Percentiles rank a stretch among this genome's conserved stretches.
These are phyloP conservation scores for Falco peregrinus DNA, from an alignment of 2,797 vertebrate genomes.

Conservation along the genomic window DNA sequence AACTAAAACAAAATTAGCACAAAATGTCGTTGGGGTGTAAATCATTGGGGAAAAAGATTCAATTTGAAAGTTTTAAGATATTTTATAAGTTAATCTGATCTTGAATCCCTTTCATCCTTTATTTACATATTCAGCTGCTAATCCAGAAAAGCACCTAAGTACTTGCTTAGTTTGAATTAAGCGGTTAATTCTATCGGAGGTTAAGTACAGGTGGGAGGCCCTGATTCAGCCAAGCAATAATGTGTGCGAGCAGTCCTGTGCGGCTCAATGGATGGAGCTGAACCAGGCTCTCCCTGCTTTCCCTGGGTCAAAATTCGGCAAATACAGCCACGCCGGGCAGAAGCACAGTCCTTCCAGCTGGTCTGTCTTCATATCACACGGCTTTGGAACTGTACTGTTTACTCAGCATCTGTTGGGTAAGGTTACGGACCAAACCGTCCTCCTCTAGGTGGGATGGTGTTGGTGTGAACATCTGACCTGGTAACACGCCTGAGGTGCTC, in stretches of 20 bases:
- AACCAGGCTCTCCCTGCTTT: background rate
- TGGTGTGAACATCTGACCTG: background rate
- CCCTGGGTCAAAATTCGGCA: background rate
- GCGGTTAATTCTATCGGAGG: slow-evolving; percentile 14
- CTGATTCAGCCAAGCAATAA: background rate
- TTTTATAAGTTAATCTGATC: slow-evolving; percentile 46
- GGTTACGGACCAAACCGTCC: background rate
- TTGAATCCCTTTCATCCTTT: slow-evolving; percentile 12
- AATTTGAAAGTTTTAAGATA: background rate
- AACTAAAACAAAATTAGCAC: background rate
- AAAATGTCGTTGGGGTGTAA: background rate
- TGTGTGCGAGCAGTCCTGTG: background rate
- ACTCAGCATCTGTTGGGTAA: background rate
- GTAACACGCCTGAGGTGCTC: background rate
- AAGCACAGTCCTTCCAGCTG: background rate
- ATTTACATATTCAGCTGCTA: slow-evolving; percentile 42
- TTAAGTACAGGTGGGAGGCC: background rate
- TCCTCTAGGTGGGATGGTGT: background rate
- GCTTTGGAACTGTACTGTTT: background rate
- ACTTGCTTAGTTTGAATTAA: slow-evolving; percentile 23
- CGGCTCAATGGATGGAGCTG: background rate
- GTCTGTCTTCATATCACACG: background rate
- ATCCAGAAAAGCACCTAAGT: slow-evolving; percentile 37
- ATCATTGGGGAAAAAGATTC: background rate
- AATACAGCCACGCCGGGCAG: background rate